Evolutionary conservation across 2,113 vertebrate genomes (phyloP).

Genomic region (Hipposideros armiger): DNA sequence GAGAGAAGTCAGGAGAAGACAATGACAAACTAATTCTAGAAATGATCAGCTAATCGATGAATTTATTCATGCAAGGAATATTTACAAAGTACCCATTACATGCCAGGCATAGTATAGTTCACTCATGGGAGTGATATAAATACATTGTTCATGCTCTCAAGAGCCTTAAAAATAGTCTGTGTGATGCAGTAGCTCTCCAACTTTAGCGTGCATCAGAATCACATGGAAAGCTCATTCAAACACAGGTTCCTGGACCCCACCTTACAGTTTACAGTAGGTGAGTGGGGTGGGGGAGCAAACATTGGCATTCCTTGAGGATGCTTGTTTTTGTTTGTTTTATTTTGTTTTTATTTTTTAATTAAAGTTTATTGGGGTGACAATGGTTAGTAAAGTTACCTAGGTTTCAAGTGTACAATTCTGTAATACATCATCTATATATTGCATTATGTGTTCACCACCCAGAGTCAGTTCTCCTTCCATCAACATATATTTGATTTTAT

Average conservation of each 20-base stretch:
- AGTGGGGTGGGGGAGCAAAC: not conserved
- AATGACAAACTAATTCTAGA: not conserved
- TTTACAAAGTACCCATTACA: not conserved
- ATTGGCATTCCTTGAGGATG: not conserved
- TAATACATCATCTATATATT: too few relatives aligned
- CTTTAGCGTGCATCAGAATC: not conserved
- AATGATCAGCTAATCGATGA: not conserved
- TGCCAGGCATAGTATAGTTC: not conserved
- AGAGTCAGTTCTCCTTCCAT: too few relatives aligned
- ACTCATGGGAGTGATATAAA: not conserved
- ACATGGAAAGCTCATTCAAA: not conserved
- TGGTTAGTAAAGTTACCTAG: too few relatives aligned
- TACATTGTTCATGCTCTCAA: not conserved
- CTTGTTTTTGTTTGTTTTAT: too few relatives aligned
- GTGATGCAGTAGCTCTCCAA: not conserved
- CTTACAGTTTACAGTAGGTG: not conserved
- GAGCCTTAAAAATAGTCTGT: not conserved
- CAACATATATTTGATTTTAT: too few relatives aligned
- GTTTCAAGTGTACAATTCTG: too few relatives aligned
- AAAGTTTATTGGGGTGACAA: too few relatives aligned
- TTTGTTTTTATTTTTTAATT: too few relatives aligned
- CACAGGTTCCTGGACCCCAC: not conserved
- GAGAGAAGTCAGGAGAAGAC: constrained; percentile 22
- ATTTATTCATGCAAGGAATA: not conserved
- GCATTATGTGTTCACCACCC: too few relatives aligned